Percentiles rank a stretch among this genome's conserved stretches.
phyloP scores from a whole-genome alignment of 2,888 invertebrate genomes.

The Callyntrura guangdongensis region DNA sequence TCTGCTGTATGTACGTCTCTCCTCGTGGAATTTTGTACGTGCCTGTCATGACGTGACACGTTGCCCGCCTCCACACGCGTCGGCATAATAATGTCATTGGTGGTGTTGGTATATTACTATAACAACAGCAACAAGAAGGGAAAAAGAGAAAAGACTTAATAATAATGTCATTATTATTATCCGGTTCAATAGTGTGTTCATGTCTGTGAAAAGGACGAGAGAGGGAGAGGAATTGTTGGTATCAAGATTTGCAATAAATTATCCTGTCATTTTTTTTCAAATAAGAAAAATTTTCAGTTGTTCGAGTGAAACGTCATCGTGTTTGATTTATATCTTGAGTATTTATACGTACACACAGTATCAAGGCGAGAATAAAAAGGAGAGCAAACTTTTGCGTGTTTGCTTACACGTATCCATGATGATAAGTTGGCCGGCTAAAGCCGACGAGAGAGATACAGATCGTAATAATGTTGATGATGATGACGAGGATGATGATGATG shows the following conservation, averaged over 20 bases:
- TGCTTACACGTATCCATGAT: neutral
- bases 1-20: neutral
- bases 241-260: constrained; percentile 67
- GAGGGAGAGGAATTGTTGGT: constrained; percentile 6
- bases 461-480: neutral
- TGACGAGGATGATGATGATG: neutral
- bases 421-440: neutral
- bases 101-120: neutral
- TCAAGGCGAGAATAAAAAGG: constrained; percentile 22
- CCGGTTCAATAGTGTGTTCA: constrained; percentile 22
- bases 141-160: constrained; percentile 46
- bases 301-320: constrained; percentile 26
- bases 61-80: constrained; percentile 15
- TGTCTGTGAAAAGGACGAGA: neutral
- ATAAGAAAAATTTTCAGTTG: constrained; percentile 41
- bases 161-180: constrained; percentile 56
- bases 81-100: constrained; percentile 50
- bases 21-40: constrained; percentile 19
- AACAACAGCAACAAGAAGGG: constrained; percentile 27
- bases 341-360: neutral
- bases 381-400: neutral
- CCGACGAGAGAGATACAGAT: neutral
- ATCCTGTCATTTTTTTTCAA: constrained; percentile 62
- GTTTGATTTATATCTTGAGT: constrained; percentile 56
- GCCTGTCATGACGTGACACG: constrained; percentile 18